Base-by-base conservation (phyloP, 2,888 invertebrate genomes). In the Hypomecis atomaria region DNA sequence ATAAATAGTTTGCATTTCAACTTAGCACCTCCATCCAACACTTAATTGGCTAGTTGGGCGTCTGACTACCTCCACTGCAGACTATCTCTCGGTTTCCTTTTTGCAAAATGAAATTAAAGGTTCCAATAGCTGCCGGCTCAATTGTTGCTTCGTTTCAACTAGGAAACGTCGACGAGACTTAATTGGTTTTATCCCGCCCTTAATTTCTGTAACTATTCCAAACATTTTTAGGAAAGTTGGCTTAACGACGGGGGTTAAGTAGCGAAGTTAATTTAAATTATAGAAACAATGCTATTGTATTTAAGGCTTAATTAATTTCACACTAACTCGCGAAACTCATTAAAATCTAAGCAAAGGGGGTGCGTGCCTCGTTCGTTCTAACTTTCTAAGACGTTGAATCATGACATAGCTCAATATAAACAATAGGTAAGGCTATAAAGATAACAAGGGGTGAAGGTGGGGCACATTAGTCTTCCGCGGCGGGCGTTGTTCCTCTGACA, bases 401-500 rank as follows among this genome's bases (percentile, higher is more conserved):
- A 85, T 84, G 84, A 83, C 79, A 76, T 75, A 77, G 82, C 81
- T 82, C 78, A 79, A 83, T 81, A 80, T 78, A 83, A 83, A 85
- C 87, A 87, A 86, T 65, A 78, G 82, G 70, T 76, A 73, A 71
- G 77, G 78, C 78, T 78, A 80, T 85, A 85, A 86, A 87, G 85
- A 88, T 86, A 86, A 83, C 84, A 81, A 82, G 81, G 83, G 82
- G 81, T 82, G 83, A 86, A 86, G 85, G 86, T 84, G 82, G 78
- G 78, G 78, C 74, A 82, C 86, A 87, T 89, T 87, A 89, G 89
- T 89, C 84, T 86, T 78, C 59, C 71, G 74, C 70, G 77, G 76
- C 75, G 76, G 79, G 79, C 84, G 86, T 86, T 86, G 89, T 87
- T 84, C 82, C 72, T 80, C 86, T 85, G 89, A 89, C 89, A 88